Conservation (phyloP, 2,797 vertebrate species). For the Manis javanica region DNA sequence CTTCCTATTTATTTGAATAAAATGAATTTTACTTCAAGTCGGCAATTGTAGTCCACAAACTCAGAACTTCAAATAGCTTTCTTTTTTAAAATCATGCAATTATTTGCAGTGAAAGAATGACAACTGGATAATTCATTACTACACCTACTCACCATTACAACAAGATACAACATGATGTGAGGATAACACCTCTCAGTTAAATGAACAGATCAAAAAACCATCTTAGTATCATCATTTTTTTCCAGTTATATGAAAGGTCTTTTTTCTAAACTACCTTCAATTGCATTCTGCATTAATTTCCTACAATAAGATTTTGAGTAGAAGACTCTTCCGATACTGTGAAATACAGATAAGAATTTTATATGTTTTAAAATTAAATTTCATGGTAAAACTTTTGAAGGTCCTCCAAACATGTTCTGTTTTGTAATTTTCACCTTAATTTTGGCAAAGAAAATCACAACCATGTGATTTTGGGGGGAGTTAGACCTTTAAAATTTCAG, state of each 20-base stretch:
- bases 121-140: neutral
- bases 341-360: neutral
- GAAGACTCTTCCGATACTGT: neutral
- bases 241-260: neutral
- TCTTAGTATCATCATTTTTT: neutral
- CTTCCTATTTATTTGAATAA: conserved; percentile 6
- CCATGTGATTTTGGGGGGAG: neutral
- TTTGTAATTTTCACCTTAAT: conserved; percentile 39
- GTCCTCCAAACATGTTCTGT: neutral
- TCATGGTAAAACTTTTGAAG: neutral
- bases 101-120: neutral
- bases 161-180: neutral
- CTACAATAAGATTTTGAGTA: neutral
- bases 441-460: neutral
- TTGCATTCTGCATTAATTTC: neutral
- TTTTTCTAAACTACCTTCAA: neutral
- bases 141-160: neutral
- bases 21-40: conserved; percentile 8
- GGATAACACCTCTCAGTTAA: neutral
- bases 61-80: neutral
- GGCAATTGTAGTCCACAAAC: neutral
- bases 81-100: neutral
- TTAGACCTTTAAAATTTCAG: conserved; percentile 46
- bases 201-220: neutral
- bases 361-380: neutral